These are phyloP conservation scores for Latrodectus hesperus DNA, from an alignment of 2,888 invertebrate species.

Conservation along the genomic window DNA sequence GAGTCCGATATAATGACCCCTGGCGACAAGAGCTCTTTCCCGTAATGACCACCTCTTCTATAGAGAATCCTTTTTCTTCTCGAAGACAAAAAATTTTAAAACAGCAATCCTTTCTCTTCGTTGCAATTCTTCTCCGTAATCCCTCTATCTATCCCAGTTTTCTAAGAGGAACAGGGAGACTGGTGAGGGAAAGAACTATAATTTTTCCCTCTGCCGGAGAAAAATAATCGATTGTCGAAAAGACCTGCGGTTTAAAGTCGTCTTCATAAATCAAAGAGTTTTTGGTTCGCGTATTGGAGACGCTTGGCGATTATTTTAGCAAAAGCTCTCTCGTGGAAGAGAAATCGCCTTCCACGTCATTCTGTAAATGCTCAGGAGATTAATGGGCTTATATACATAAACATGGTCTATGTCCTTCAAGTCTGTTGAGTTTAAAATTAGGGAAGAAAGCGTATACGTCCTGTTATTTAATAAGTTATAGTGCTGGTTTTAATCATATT, in stretches of 20 bases:
- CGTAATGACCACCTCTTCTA: constrained; percentile 19
- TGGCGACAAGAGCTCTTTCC: constrained; percentile 29
- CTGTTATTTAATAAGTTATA: no score
- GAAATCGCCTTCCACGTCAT: background rate
- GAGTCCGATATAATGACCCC: constrained; percentile 1
- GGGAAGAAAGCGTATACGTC: no score
- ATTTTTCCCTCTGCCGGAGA: constrained; percentile 23
- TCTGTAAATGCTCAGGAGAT: constrained; percentile 43
- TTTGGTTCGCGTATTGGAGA: background rate
- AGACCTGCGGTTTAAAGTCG: constrained; percentile 56
- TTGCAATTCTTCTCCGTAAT: background rate
- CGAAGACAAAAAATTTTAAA: constrained; percentile 31
- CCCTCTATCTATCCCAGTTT: background rate
- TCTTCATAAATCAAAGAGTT: constrained; percentile 58
- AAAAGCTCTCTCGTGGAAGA: constrained; percentile 28
- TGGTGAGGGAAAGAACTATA: constrained; percentile 29
- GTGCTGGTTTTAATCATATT: no score
- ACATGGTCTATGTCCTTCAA: background rate
- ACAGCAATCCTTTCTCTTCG: constrained; percentile 30
- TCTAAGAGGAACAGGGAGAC: background rate
- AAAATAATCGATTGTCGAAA: constrained; percentile 35
- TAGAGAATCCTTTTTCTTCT: background rate
- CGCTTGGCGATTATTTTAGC: constrained; percentile 33
- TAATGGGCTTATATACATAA: constrained; percentile 17
- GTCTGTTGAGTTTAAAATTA: no score